phyloP scores from a whole-genome alignment of 30 jellyfish, hydroid and myxozoan genomes.

The Clytia hemisphaerica region DNA sequence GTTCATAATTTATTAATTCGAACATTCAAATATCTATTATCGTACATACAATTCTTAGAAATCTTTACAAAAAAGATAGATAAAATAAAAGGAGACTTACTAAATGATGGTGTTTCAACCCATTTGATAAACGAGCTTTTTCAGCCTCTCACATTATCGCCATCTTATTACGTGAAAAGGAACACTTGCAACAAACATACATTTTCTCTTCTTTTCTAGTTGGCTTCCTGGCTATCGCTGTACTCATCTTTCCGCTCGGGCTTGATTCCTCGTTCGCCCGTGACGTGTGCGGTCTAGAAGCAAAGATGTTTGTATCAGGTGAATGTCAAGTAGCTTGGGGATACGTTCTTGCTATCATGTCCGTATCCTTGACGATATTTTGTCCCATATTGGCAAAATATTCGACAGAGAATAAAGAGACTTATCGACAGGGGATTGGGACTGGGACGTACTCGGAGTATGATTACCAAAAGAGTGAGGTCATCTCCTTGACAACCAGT shows the following conservation, averaged over 20 bases:
- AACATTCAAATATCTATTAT: too few relatives aligned
- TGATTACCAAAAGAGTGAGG: slow-evolving; percentile 6
- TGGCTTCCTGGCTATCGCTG: slow-evolving; percentile 53
- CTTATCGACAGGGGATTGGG: background rate
- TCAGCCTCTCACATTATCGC: background rate
- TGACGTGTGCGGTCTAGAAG: slow-evolving; percentile 52
- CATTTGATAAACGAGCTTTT: background rate
- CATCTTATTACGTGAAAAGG: too few relatives aligned
- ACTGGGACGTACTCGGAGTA: background rate
- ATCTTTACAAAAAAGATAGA: too few relatives aligned
- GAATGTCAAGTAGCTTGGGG: slow-evolving; percentile 84
- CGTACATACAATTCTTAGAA: too few relatives aligned
- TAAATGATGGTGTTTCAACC: too few relatives aligned
- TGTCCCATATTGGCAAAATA: slow-evolving; percentile 71
- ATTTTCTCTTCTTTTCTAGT: slow-evolving; percentile 31
- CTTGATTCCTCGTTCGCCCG: slow-evolving; percentile 63
- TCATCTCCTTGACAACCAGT: background rate
- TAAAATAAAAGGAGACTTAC: too few relatives aligned
- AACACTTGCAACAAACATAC: background rate
- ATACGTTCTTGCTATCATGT: slow-evolving; percentile 63
- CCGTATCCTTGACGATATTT: slow-evolving; percentile 51
- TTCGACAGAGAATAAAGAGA: slow-evolving; percentile 52
- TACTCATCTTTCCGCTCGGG: slow-evolving; percentile 86
- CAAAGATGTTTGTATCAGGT: slow-evolving; percentile 57
- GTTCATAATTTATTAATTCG: too few relatives aligned